Evolutionary conservation across 2,113 vertebrate species (phyloP), one percentile per base, ranked within the genome.

Genomic region (Pyxicephalus adspersus): DNA sequence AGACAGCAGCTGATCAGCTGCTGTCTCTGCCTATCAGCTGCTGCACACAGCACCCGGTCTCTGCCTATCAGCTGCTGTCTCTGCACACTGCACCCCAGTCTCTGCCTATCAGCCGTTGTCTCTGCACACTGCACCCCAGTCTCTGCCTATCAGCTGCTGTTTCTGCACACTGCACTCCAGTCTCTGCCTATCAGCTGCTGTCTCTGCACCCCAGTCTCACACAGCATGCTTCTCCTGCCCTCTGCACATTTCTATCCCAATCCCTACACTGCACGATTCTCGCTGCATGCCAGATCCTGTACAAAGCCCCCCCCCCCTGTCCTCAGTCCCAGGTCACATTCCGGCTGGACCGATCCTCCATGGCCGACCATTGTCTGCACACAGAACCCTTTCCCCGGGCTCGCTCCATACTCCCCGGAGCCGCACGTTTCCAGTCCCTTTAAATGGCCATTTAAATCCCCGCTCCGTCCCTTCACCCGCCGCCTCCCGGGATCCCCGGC

Each of bases 371-470:
- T 34, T 34, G 3, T 3, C 6, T 6, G 1, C 55, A n/a, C 55
- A 20, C 55, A 22, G 55, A 19, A 58, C 19, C 52, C 52, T 8
- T 16, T 15, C 4, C 55, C 34, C 9, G 34, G 5, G 5, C 64
- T 31, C 64, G 20, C 17, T n/a, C 19, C 29, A 68, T 11, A 23
- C 18, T 20, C 11, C 68, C 51, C 50, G 2, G 34, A 38, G 34
- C 9, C 34, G 1, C 2, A 5, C 64, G 65, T 16, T 51, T 8
- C 50, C 26, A 23, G 26, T 26, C 61, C 16, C 29, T 79, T 79
- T 79, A 17, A 18, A 22, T 64, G 50, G 79, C 77, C 85, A 51
- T 50, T 83, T 68, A 75, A 77, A 77, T 23, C 64, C 76, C 25
- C n/a, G n/a, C n/a, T 11, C 64, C 13, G 64, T 68, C 60, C 81